These are phyloP conservation scores for Aethes cnicana DNA, from an alignment of 2,888 invertebrate species.

Conservation along the genomic window DNA sequence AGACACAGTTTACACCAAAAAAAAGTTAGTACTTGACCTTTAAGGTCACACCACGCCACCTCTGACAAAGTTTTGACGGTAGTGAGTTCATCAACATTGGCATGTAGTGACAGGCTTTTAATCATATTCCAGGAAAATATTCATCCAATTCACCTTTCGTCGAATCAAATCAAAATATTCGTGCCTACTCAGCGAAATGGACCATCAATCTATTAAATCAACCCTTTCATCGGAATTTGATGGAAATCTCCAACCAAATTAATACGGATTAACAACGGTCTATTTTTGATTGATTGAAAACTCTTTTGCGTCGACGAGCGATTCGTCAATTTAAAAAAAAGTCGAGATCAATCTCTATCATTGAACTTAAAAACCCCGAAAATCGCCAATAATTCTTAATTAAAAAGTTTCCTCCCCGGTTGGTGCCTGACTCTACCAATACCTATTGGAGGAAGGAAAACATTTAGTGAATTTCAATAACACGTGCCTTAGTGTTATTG, in stretches of 20 bases:
- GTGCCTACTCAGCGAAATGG: background rate
- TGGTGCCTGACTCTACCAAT: constrained; percentile 9
- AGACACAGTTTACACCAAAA: too few relatives aligned
- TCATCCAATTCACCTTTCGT: background rate
- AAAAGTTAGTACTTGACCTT: too few relatives aligned
- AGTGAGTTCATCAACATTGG: too few relatives aligned
- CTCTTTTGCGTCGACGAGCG: constrained; percentile 18
- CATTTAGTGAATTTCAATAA: too few relatives aligned
- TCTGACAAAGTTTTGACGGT: too few relatives aligned
- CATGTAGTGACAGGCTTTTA: too few relatives aligned
- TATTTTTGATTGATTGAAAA: constrained; percentile 28
- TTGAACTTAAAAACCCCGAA: constrained; percentile 39
- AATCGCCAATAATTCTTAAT: constrained; percentile 62
- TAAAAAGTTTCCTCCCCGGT: constrained; percentile 53
- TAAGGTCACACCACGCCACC: too few relatives aligned
- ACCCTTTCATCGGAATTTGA: constrained; percentile 16
- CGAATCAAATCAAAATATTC: background rate
- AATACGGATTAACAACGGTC: constrained; percentile 26
- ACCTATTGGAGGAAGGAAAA: too few relatives aligned
- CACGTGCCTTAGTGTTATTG: too few relatives aligned
- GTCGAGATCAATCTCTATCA: constrained; percentile 51
- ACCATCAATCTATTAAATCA: constrained; percentile 22
- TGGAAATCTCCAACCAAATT: constrained; percentile 29
- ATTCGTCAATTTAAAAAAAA: constrained; percentile 38
- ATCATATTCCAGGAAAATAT: too few relatives aligned